Conservation (phyloP, 2,113 vertebrate genomes). For the Pungitius pungitius region DNA sequence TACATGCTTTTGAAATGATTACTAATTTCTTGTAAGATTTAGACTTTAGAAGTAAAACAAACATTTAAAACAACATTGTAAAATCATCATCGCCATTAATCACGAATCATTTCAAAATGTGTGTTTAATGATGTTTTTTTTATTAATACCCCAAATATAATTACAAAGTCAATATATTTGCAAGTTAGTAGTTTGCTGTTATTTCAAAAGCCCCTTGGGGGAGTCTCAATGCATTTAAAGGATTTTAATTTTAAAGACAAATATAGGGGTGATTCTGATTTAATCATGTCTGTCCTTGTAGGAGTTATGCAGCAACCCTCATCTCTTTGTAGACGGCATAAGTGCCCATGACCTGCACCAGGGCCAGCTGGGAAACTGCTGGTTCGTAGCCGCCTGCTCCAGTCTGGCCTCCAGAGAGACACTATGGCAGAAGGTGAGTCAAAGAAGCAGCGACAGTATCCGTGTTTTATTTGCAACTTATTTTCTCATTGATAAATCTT, state of each 20-base stretch:
- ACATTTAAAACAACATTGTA: no score
- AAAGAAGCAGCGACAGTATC: background rate
- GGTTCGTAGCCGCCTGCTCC: slow-evolving; percentile 80
- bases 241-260: background rate
- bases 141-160: no score
- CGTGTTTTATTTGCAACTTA: background rate
- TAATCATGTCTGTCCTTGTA: slow-evolving; percentile 10
- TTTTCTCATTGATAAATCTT: background rate
- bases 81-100: no score
- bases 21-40: no score
- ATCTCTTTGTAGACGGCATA: slow-evolving; percentile 77
- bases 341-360: slow-evolving; percentile 80
- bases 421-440: slow-evolving; percentile 78
- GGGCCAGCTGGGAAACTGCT: slow-evolving; percentile 80
- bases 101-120: no score
- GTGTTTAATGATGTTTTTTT: no score
- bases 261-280: background rate
- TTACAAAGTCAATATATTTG: no score
- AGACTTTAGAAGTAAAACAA: no score
- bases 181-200: background rate
- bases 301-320: slow-evolving; percentile 74
- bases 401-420: slow-evolving; percentile 76
- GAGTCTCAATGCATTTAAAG: background rate
- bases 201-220: background rate
- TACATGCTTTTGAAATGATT: no score